A percentile compares a stretch with the other conserved stretches of the same genome.
Evolutionary conservation across 2,797 vertebrate species (phyloP).

Genomic region (Danio jaintianensis): DNA sequence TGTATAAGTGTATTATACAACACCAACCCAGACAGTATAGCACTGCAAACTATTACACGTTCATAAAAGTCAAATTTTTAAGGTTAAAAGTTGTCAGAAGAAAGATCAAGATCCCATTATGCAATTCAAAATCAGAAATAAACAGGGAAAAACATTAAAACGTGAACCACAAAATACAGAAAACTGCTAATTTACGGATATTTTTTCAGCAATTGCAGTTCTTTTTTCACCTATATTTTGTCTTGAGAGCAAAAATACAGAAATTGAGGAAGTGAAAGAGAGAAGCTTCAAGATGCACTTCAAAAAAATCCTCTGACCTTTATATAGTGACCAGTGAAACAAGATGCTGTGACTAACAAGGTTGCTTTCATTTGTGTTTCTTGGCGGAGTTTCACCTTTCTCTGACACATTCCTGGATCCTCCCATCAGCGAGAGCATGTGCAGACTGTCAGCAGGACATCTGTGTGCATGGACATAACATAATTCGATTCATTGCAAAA

Average conservation of each 20-base stretch:
- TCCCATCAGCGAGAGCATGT: slow-evolving; percentile 34
- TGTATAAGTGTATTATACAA: no score
- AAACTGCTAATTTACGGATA: no score
- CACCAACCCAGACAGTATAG: no score
- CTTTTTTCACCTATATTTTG: no score
- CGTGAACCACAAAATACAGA: no score
- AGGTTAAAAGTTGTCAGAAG: no score
- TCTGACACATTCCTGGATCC: slow-evolving; percentile 8
- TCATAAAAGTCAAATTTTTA: no score
- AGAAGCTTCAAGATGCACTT: no score
- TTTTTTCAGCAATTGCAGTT: neutral
- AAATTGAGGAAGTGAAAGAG: slow-evolving; percentile 28
- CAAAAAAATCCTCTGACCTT: neutral
- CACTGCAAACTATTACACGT: no score
- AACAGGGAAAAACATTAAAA: no score
- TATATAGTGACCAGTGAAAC: neutral
- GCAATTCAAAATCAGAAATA: no score
- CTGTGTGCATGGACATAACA: slow-evolving; percentile 39
- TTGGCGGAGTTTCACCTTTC: slow-evolving; percentile 1
- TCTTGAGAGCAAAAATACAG: neutral
- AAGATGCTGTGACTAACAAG: neutral
- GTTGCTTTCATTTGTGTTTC: slow-evolving; percentile 35
- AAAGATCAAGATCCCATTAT: no score
- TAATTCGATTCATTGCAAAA: slow-evolving; percentile 50
- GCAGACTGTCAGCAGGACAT: slow-evolving; percentile 43